These are phyloP conservation scores for Salminus brasiliensis DNA, from an alignment of 2,113 vertebrate species.

Conservation along the genomic window DNA sequence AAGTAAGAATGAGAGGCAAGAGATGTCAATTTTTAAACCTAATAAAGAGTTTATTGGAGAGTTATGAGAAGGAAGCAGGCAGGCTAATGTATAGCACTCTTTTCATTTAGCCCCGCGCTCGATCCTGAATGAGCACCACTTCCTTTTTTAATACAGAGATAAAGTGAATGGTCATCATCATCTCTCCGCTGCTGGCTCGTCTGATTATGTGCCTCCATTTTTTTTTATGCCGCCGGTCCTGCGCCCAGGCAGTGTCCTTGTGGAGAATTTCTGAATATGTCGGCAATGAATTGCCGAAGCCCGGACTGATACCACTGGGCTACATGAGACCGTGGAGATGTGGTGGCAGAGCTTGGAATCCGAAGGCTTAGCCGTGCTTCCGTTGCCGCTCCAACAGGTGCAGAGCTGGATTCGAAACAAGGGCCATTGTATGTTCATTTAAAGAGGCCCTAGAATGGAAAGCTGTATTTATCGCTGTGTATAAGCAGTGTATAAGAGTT, in stretches of 20 bases:
- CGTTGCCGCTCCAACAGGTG: neutral
- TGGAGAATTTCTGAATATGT: neutral
- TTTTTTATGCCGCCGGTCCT: neutral
- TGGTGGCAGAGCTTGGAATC: slow-evolving; percentile 12
- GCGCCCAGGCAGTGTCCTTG: slow-evolving; percentile 2
- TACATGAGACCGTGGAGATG: slow-evolving; percentile 14
- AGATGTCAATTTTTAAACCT: slow-evolving; percentile 14
- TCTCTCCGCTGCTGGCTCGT: neutral
- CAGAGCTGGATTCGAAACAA: slow-evolving; percentile 34
- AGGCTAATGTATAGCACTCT: slow-evolving; percentile 4
- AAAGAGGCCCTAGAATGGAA: no score
- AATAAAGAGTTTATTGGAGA: slow-evolving; percentile 33
- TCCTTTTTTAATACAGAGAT: slow-evolving; percentile 25
- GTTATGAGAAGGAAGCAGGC: slow-evolving; percentile 18
- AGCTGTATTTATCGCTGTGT: no score
- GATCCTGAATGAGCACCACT: slow-evolving; percentile 7
- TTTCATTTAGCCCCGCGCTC: slow-evolving; percentile 7
- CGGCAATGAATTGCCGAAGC: no score
- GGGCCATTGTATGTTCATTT: neutral
- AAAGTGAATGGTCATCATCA: slow-evolving; percentile 18
- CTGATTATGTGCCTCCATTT: slow-evolving; percentile 10
- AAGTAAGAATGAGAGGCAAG: neutral
- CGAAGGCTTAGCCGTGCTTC: slow-evolving; percentile 12
- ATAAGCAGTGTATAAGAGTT: no score
- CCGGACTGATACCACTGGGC: neutral